Evolutionary conservation across 2,113 vertebrate species (phyloP).

Genomic region (Chloroceryle aenea): DNA sequence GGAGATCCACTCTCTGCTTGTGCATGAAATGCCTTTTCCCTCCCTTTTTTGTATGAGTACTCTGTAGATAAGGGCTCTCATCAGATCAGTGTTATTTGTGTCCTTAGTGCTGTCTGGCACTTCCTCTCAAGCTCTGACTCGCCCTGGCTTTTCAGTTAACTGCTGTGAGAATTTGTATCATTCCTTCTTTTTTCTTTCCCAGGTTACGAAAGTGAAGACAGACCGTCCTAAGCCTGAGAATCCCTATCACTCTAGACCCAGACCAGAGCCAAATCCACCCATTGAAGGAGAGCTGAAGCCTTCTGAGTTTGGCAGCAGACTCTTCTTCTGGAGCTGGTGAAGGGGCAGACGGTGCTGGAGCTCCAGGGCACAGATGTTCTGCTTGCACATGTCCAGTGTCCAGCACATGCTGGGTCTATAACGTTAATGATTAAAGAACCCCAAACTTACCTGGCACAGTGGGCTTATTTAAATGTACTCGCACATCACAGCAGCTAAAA

Average conservation of each 20-base stretch:
- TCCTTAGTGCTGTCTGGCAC: not conserved
- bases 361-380: not conserved
- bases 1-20: not conserved
- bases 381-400: not conserved
- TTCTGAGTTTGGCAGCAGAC: slow-evolving; percentile 85
- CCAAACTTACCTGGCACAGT: slow-evolving; percentile 49
- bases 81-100: not conserved
- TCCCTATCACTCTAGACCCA: slow-evolving; percentile 85
- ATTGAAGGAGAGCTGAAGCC: slow-evolving; percentile 86
- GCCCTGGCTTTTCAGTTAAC: not conserved
- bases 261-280: slow-evolving; percentile 86
- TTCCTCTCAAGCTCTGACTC: not conserved
- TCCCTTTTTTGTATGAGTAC: not conserved
- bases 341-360: not conserved
- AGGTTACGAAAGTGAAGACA: slow-evolving; percentile 98
- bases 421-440: slow-evolving; percentile 63
- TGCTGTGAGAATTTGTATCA: not conserved
- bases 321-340: slow-evolving; percentile 91
- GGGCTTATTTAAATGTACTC: slow-evolving; percentile 60
- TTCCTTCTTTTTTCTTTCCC: not conserved
- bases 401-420: not conserved
- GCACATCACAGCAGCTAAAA: not conserved
- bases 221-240: slow-evolving; percentile 89
- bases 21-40: not conserved
- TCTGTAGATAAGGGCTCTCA: not conserved